Conservation (phyloP, 2,113 vertebrate genomes). For the Pseudonaja textilis region DNA sequence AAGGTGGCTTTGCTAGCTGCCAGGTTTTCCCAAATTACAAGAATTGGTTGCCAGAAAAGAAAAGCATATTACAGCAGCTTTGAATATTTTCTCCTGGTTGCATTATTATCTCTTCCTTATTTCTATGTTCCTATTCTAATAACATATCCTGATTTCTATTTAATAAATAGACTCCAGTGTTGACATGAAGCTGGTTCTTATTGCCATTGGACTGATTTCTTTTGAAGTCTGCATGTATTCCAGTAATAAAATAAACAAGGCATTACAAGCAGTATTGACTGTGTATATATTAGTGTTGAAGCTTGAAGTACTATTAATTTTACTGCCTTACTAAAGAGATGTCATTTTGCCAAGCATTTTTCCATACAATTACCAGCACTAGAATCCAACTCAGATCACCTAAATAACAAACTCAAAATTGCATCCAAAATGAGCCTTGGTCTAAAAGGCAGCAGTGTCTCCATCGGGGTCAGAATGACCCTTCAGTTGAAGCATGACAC, state of each 20-base stretch:
- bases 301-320: neutral
- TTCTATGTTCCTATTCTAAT: slow-evolving; percentile 8
- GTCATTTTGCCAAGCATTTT: neutral
- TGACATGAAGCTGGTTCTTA: neutral
- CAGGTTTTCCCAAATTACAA: neutral
- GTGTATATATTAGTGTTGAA: neutral
- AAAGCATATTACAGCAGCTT: neutral
- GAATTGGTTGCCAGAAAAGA: neutral
- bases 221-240: neutral
- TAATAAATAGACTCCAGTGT: slow-evolving; percentile 11
- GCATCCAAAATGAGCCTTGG: neutral
- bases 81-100: neutral
- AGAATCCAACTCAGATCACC: neutral
- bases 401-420: neutral
- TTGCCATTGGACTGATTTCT: neutral
- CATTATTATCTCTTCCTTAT: neutral
- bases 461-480: neutral
- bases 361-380: neutral
- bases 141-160: slow-evolving; percentile 29
- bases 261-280: neutral
- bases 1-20: neutral
- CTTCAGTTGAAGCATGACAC: neutral
- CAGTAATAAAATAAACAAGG: neutral
- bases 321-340: neutral
- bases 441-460: neutral